phyloP scores from a whole-genome alignment of 2,797 vertebrate species.

The Botia almorhae region DNA sequence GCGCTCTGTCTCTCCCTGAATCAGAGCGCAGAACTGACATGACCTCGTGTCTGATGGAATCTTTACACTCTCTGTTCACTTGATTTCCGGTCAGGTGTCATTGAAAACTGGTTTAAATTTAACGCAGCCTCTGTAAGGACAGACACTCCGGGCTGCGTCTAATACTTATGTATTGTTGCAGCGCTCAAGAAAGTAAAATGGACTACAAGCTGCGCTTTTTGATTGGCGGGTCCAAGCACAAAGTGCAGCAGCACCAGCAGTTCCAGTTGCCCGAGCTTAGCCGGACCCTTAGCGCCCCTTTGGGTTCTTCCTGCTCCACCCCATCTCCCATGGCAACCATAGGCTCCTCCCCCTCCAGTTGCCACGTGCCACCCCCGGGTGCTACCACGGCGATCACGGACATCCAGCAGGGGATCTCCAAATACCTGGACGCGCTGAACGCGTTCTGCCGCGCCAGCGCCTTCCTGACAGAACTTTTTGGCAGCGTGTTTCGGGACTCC shows the following conservation, averaged over 20 bases:
- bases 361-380: constrained; percentile 79
- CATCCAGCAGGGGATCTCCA: constrained; percentile 99
- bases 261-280: constrained; percentile 90
- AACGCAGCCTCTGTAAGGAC: constrained; percentile 37
- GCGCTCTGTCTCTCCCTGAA: constrained; percentile 57
- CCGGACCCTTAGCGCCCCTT: constrained; percentile 89
- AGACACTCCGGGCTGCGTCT: constrained; percentile 70
- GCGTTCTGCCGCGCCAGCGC: constrained; percentile 98
- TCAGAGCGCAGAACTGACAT: constrained; percentile 81
- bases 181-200: constrained; percentile 98
- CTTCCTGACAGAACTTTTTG: constrained; percentile 98
- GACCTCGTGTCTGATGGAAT: constrained; percentile 85
- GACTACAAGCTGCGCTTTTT: constrained; percentile 99
- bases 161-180: constrained; percentile 99
- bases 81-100: constrained; percentile 69
- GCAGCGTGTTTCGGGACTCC: constrained; percentile 96
- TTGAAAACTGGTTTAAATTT: constrained; percentile 15
- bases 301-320: constrained; percentile 84
- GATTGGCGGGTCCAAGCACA: constrained; percentile 99
- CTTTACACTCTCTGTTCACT: constrained; percentile 83
- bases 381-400: constrained; percentile 92
- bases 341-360: constrained; percentile 75
- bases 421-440: constrained; percentile 97
- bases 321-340: constrained; percentile 81
- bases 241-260: constrained; percentile 99